These are phyloP conservation scores for Auanema freiburgensis DNA, from an alignment of 2,888 invertebrate genomes.

Conservation along the genomic window DNA sequence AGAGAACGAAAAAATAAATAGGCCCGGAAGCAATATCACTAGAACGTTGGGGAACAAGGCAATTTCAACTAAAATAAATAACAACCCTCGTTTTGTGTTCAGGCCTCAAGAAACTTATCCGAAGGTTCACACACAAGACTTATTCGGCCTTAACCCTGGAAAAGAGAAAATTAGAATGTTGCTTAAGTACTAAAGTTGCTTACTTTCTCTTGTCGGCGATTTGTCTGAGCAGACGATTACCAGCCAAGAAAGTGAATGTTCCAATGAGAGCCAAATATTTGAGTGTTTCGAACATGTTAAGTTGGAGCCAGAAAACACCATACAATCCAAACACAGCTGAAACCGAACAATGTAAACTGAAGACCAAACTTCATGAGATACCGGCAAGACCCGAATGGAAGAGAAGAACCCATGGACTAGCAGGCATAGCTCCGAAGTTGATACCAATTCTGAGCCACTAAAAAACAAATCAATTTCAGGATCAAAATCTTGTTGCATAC, in stretches of 20 bases:
- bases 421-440: conserved; percentile 81
- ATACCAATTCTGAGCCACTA: conserved; percentile 84
- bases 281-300: conserved; percentile 94
- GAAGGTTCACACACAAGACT: conserved; percentile 13
- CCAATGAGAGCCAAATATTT: conserved; percentile 84
- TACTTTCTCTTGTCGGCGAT: conserved; percentile 42
- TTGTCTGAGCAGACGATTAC: conserved; percentile 79
- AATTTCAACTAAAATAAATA: conserved; percentile 6
- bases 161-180: neutral
- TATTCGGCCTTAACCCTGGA: conserved; percentile 15
- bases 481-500: conserved; percentile 65
- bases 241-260: conserved; percentile 86
- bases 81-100: conserved; percentile 10
- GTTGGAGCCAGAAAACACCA: conserved; percentile 84
- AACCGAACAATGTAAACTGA: conserved; percentile 48
- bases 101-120: conserved; percentile 9
- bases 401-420: conserved; percentile 78
- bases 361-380: conserved; percentile 53
- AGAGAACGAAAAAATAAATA: conserved; percentile 7
- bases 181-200: neutral
- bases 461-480: conserved; percentile 21
- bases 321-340: conserved; percentile 84
- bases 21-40: conserved; percentile 3
- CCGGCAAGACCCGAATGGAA: conserved; percentile 89
- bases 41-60: conserved; percentile 1